These are phyloP conservation scores for Pyralis farinalis DNA, from an alignment of 2,888 invertebrate genomes.

Conservation along the genomic window DNA sequence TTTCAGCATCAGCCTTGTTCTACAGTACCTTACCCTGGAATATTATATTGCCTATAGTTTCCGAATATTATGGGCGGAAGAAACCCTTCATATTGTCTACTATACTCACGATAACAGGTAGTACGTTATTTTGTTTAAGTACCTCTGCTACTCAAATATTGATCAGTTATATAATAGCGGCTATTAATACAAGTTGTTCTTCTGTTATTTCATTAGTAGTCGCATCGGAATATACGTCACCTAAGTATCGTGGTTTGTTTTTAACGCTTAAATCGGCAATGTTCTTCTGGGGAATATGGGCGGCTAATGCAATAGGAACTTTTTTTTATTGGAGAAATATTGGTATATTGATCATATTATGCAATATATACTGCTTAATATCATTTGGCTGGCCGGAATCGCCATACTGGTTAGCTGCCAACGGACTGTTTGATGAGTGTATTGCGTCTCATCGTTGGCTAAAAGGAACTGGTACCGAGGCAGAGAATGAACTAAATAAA, in stretches of 20 bases:
- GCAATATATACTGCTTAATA: conserved; percentile 17
- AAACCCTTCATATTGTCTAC: too few relatives aligned
- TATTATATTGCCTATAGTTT: too few relatives aligned
- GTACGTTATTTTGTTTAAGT: conserved; percentile 11
- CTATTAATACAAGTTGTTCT: too few relatives aligned
- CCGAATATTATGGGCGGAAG: too few relatives aligned
- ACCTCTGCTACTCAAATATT: conserved; percentile 15
- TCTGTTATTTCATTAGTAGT: conserved; percentile 2
- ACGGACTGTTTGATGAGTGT: conserved; percentile 24
- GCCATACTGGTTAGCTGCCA: conserved; percentile 23
- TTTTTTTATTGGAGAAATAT: conserved; percentile 19
- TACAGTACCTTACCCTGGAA: too few relatives aligned
- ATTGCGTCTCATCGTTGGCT: conserved; percentile 25
- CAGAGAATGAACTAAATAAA: conserved; percentile 21
- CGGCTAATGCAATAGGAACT: conserved; percentile 11
- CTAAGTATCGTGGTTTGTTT: conserved; percentile 17
- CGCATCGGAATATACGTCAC: conserved; percentile 16
- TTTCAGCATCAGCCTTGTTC: too few relatives aligned
- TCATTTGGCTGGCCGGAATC: conserved; percentile 19
- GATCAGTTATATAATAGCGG: neutral
- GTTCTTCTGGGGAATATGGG: conserved; percentile 15
- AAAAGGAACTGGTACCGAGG: conserved; percentile 23
- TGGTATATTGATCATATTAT: conserved; percentile 17
- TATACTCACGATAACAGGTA: too few relatives aligned
- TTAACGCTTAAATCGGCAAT: conserved; percentile 18